Evolutionary conservation across 2,888 invertebrate genomes (phyloP).

Genomic region (Leucophenga montana): DNA sequence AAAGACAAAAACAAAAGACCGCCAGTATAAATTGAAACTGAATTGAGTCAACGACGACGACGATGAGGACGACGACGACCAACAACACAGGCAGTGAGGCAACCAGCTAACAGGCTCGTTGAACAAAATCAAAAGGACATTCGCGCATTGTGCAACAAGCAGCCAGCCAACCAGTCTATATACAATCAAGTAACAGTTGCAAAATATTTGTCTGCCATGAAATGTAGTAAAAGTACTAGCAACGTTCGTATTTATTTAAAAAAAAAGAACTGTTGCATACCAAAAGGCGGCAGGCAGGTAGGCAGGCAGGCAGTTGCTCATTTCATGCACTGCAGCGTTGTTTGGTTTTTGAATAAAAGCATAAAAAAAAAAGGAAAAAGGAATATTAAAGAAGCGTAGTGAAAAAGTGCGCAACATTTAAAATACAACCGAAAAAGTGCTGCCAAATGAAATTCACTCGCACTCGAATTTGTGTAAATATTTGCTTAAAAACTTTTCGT

Average conservation of each 20-base stretch:
- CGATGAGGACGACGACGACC: neutral
- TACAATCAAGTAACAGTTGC: conserved; percentile 55
- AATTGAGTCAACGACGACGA: conserved; percentile 55
- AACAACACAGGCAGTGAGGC: neutral
- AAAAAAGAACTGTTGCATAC: conserved; percentile 61
- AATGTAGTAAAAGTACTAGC: neutral
- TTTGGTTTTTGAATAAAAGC: conserved; percentile 17
- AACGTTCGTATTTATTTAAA: conserved; percentile 21
- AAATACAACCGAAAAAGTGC: conserved; percentile 38
- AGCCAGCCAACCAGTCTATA: neutral
- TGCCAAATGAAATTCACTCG: conserved; percentile 29
- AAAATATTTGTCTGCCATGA: conserved; percentile 61
- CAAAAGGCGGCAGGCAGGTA: conserved; percentile 37
- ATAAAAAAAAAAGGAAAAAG: conserved; percentile 16
- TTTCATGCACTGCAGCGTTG: conserved; percentile 53
- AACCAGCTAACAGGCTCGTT: conserved; percentile 61
- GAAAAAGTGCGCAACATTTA: neutral
- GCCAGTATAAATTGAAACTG: conserved; percentile 50
- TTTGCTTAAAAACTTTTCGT: conserved; percentile 65
- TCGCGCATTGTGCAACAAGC: conserved; percentile 47
- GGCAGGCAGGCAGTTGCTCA: conserved; percentile 56
- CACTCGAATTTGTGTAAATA: conserved; percentile 63
- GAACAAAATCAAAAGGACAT: conserved; percentile 69
- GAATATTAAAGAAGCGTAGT: no score
- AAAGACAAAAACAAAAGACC: neutral